Base-by-base conservation (phyloP, 1,140 invertebrate species). In the Gryllus bimaculatus region DNA sequence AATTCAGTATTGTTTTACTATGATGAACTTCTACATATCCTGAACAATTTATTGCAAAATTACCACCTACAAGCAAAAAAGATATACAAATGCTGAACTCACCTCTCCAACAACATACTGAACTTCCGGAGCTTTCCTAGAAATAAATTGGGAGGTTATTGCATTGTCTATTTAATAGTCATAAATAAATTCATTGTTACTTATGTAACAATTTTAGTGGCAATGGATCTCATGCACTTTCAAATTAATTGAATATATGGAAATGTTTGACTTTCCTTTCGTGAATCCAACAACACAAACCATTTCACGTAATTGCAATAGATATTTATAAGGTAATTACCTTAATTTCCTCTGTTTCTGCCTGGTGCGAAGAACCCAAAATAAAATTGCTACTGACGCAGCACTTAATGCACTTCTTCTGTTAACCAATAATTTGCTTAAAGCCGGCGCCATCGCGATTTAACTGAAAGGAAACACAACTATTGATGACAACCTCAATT, bases 61-160 rank as follows among this genome's bases (percentile, higher is more conserved):
- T 39, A 39, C 26, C 1, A 39, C 26, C 26, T 39, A 39, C 26
- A 39, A 5, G 26, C 26, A 39, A 47, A 49, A 78, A 74, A 80
- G 18, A 47, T 12, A 75, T 75, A 74, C 8, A 47, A 78, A 66
- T 73, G 7, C 18, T 1, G 2, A 10, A 78, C 48, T 78, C 73
- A 78, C 78, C 26, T 78, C 78, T 10, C 78, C 78, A 73, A 78
- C 78, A 7, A 78, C 78, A 78, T 78, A 78, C 54, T 78, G 78
- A 47, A 78, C 13, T 73, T 78, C 78, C 54, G 13, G 78, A n/a
- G 6, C 26, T 78, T 75, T 49, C 54, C 47, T 48, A 77, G 2
- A 54, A 73, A 78, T 73, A 54, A 39, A 74, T 39, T 39, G 26
- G 26, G 54, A 78, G 12, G 73, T 15, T 48, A 77, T 10, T 66